Percentiles rank a stretch among this genome's conserved stretches.
Conservation (phyloP, 2,113 vertebrate species). For the Neolamprologus sp. region DNA sequence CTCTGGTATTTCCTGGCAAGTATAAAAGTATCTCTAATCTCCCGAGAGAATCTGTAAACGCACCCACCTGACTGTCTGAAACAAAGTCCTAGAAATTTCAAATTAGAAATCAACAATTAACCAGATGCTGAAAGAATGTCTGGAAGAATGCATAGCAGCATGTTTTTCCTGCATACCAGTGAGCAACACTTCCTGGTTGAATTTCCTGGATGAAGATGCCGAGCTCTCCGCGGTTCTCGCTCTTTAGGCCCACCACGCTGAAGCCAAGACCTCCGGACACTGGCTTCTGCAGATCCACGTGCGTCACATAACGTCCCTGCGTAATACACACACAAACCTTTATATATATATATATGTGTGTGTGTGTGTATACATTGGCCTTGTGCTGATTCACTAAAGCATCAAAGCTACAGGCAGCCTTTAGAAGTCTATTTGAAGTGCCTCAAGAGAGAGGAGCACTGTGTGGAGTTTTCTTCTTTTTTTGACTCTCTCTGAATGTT, state of each 20-base stretch:
- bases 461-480: neutral
- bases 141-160: neutral
- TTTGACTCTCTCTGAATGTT: neutral
- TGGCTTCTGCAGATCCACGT: slow-evolving; percentile 84
- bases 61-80: neutral
- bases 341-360: neutral
- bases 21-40: neutral
- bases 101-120: neutral
- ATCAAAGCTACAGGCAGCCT: slow-evolving; percentile 34
- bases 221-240: slow-evolving; percentile 87
- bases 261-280: slow-evolving; percentile 84
- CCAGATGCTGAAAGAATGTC: neutral
- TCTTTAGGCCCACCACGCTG: slow-evolving; percentile 90
- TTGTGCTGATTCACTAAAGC: neutral
- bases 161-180: slow-evolving; percentile 70
- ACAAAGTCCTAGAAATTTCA: neutral
- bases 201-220: slow-evolving; percentile 96
- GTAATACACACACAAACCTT: neutral
- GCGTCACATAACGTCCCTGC: slow-evolving; percentile 83
- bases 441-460: neutral
- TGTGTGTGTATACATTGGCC: neutral
- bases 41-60: neutral
- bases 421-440: slow-evolving; percentile 41
- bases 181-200: slow-evolving; percentile 84
- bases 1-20: neutral